Percentiles rank a stretch among this genome's conserved stretches.
These are phyloP conservation scores for Siderastrea radians DNA, from an alignment of 92 coral and sea anemone species.

Conservation along the genomic window DNA sequence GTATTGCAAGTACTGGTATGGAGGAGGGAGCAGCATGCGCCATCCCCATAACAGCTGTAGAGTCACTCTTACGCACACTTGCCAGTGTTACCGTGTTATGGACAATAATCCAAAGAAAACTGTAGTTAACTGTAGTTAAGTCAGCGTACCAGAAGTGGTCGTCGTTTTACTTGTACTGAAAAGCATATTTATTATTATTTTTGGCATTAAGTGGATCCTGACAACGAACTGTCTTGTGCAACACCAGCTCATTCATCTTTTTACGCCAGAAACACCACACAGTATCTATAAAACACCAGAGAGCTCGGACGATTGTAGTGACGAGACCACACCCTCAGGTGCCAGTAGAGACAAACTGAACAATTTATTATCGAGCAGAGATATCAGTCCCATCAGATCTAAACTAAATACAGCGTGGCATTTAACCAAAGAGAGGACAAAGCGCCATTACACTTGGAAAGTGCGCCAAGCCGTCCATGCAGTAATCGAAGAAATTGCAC, in stretches of 20 bases:
- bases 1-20: constrained; percentile 13
- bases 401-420: constrained; percentile 52
- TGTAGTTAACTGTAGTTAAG: background rate
- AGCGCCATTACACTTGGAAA: constrained; percentile 51
- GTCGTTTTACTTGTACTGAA: background rate
- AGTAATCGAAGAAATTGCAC: constrained; percentile 53
- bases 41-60: constrained; percentile 5
- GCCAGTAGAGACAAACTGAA: constrained; percentile 41
- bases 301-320: constrained; percentile 45
- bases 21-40: constrained; percentile 24
- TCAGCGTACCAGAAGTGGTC: background rate
- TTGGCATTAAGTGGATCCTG: constrained; percentile 41
- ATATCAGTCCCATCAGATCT: constrained; percentile 60
- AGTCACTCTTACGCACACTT: constrained; percentile 38
- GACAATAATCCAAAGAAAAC: background rate
- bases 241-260: constrained; percentile 34
- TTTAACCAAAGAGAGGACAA: constrained; percentile 42
- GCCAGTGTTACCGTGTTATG: constrained; percentile 39
- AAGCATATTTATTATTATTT: background rate
- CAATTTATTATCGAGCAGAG: constrained; percentile 42
- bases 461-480: constrained; percentile 63
- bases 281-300: constrained; percentile 50
- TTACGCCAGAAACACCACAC: constrained; percentile 38
- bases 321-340: constrained; percentile 27
- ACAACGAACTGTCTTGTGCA: constrained; percentile 25